Conservation (phyloP, 2,113 vertebrate genomes). For the Myanophis thanlyinensis region DNA sequence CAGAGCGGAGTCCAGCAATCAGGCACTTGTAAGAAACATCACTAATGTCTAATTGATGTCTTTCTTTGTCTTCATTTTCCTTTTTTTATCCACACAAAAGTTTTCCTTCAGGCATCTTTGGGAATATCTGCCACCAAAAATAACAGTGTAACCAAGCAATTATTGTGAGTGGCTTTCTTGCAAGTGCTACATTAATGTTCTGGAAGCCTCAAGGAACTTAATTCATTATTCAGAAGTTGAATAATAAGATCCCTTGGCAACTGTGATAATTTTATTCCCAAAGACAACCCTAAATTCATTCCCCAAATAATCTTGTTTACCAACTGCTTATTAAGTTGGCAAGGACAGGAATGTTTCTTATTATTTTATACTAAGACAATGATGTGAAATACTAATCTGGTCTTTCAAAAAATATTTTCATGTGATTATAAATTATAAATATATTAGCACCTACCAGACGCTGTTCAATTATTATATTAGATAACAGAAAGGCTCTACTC, state of each 20-base stretch:
- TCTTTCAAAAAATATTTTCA: background rate
- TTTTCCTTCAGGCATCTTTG: conserved; percentile 5
- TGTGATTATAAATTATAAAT: background rate
- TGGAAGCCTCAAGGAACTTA: background rate
- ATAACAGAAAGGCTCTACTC: background rate
- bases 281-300: conserved; percentile 4
- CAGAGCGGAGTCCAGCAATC: background rate
- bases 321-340: conserved; percentile 7
- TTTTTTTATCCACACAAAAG: background rate
- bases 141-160: conserved; percentile 17
- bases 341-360: background rate
- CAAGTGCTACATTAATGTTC: background rate
- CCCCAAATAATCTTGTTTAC: background rate
- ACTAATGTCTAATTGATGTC: background rate
- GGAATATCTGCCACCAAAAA: background rate
- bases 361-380: background rate
- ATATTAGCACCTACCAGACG: background rate
- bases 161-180: conserved; percentile 1
- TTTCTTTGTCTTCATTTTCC: background rate
- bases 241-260: conserved; percentile 19
- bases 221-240: conserved; percentile 16
- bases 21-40: background rate
- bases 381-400: background rate
- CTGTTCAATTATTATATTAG: background rate
- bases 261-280: conserved; percentile 1